Base-by-base conservation (phyloP, 2,113 vertebrate species). In the Pipra filicauda region DNA sequence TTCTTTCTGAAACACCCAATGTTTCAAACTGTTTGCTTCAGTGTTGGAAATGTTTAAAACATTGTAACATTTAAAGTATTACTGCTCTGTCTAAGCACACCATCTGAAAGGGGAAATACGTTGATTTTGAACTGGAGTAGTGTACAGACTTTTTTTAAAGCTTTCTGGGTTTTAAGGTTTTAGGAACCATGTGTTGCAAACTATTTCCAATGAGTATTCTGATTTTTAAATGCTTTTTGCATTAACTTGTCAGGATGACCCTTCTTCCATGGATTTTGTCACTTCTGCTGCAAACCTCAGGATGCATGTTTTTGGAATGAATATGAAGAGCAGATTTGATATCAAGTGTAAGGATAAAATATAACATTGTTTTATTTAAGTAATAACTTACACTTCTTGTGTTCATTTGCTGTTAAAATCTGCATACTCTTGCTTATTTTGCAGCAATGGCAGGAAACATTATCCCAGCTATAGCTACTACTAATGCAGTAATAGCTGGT, bases 381-480 rank as follows among this genome's bases (percentile, higher is more conserved):
- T 73, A 27, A 9, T 26, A 20, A 64, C 46, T 20, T 70, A 24
- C 71, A 46, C 26, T 46, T 33, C 11, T 88, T 9, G 4, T 57
- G 82, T 87, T 43, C 5, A 28, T 52, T 22, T 83, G 18, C 64
- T 79, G 21, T 78, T 95, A 93, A 94, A 86, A 89, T 48, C 26
- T 91, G 22, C 28, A 7, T 81, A 9, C 26, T 96, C 31, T 75
- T 92, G 21, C 23, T 95, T 97, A 11, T 92, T 94, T 96, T 96
- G n/a, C 96, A 99, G 99, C 99, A 71, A 99, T 99, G 99, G 99
- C 99, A 24, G 99, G 99, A 30, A 99, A 99, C 96, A 99, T 99
- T 86, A 99, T 99, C 92, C 99, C 99, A 74, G 99, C 99, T 52
- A 99, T 99, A 41, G 99, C 99, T 39, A 99, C 99, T n/a, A 99